These are phyloP conservation scores for Tachina grossa DNA, from an alignment of 2,888 invertebrate species.

Conservation along the genomic window DNA sequence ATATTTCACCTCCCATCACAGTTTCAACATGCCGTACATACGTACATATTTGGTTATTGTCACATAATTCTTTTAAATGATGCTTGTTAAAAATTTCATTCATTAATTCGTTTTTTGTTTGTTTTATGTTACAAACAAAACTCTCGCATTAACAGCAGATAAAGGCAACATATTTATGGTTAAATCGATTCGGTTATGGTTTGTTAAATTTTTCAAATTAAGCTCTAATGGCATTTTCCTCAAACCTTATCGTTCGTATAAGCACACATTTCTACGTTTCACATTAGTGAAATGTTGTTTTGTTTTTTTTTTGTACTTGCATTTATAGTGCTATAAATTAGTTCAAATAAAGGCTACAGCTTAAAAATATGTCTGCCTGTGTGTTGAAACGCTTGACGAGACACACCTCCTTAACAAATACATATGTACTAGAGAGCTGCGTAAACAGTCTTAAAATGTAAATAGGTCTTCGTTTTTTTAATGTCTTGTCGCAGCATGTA, in stretches of 20 bases:
- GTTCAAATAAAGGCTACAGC: not conserved
- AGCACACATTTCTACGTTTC: not conserved
- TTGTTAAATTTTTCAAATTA: constrained; percentile 56
- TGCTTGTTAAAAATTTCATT: constrained; percentile 46
- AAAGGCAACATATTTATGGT: constrained; percentile 27
- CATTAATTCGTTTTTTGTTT: constrained; percentile 18
- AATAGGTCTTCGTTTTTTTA: no score
- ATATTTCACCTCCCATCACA: not conserved
- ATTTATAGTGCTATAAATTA: not conserved
- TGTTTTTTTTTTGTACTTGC: not conserved
- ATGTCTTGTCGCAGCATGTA: no score
- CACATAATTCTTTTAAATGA: constrained; percentile 58
- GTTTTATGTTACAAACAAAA: constrained; percentile 11
- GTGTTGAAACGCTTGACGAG: not conserved
- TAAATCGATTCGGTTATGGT: constrained; percentile 61
- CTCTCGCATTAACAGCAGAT: not conserved
- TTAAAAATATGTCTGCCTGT: not conserved
- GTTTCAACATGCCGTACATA: not conserved
- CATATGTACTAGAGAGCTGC: no score
- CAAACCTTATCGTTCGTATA: not conserved
- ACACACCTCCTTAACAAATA: not conserved
- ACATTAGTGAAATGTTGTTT: not conserved
- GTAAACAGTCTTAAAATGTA: no score
- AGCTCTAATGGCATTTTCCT: constrained; percentile 16
- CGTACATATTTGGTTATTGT: constrained; percentile 19